These are phyloP conservation scores for Euura lappo DNA, from an alignment of 1,140 invertebrate genomes.

Conservation along the genomic window DNA sequence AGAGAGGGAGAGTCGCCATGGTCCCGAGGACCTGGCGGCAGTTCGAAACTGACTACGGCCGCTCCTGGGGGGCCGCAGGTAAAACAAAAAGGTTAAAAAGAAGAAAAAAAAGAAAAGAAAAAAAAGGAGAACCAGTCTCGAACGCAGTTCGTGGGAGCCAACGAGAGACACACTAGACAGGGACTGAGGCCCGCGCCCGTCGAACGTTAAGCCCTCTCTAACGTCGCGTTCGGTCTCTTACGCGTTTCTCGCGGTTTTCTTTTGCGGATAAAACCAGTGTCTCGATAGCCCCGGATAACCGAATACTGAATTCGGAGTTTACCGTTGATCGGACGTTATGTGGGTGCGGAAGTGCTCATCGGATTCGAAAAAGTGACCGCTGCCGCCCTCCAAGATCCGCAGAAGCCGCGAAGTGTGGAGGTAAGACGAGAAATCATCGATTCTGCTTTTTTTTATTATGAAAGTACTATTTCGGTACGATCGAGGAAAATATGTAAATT, in stretches of 20 bases:
- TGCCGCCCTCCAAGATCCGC: neutral
- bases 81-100: conserved; percentile 42
- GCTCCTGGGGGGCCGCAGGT: conserved; percentile 24
- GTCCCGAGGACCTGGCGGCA: neutral
- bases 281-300: too few relatives aligned
- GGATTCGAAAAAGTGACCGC: neutral
- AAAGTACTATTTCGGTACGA: too few relatives aligned
- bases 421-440: too few relatives aligned
- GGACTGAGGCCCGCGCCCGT: neutral
- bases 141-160: conserved; percentile 33
- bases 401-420: too few relatives aligned
- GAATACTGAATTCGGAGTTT: too few relatives aligned
- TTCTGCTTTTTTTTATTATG: too few relatives aligned
- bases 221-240: neutral
- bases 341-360: neutral
- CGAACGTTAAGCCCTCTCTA: neutral
- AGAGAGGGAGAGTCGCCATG: conserved; percentile 14
- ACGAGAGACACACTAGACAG: neutral
- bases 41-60: neutral
- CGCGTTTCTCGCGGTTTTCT: neutral
- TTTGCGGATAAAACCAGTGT: neutral
- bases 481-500: too few relatives aligned
- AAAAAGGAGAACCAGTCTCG: conserved; percentile 56
- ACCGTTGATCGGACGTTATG: neutral
- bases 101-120: conserved; percentile 25